Evolutionary conservation across 53 echinoderm and acorn worm genomes (phyloP), one percentile per base, ranked within the genome.

Genomic region (Zoroaster sp.): DNA sequence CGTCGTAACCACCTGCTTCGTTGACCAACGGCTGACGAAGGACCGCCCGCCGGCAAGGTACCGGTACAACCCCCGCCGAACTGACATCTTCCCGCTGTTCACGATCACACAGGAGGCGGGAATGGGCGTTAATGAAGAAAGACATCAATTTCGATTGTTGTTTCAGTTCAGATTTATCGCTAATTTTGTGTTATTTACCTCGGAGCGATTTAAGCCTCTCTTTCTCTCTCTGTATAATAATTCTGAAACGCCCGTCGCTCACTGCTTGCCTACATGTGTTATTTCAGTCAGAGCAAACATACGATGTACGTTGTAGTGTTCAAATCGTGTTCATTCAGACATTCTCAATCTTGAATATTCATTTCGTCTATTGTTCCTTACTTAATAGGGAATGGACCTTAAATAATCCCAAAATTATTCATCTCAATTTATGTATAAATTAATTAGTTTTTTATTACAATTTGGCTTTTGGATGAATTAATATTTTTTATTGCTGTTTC

Each of bases 131-230:
- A 81, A 81, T 81, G 81, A 81, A 81, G 81, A 81, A 20, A 81
- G 66, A 66, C 81, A 67, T 81, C 81, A 54, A 44, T 81, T 81
- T 20, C 40, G 39, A 55, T 81, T 81, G 81, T 81, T 81, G 81
- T 81, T 81, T 81, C 67, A 81, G 81, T 81, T 81, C 81, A 66
- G 66, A 67, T 81, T 81, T 66, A 67, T 67, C 81, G 81, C 81
- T 81, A 81, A 81, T 66, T 81, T 81, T 81, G 40, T 49, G 66
- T 67, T 67, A 42, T 66, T 68, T 81, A 67, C 66, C 81, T 81
- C 23, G 66, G 13, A 81, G 81, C 66, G 81, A 81, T 55, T 63
- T 21, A 2, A 81, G 81, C 11, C 8, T 59, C 8, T 3, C 9
- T 28, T 21, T n/a, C n/a, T 45, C 47, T 6, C 8, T 40, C 30